Evolutionary conservation across 2,888 invertebrate genomes (phyloP), one percentile per base, ranked within the genome.

Genomic region (Hirudinaria manillensis): DNA sequence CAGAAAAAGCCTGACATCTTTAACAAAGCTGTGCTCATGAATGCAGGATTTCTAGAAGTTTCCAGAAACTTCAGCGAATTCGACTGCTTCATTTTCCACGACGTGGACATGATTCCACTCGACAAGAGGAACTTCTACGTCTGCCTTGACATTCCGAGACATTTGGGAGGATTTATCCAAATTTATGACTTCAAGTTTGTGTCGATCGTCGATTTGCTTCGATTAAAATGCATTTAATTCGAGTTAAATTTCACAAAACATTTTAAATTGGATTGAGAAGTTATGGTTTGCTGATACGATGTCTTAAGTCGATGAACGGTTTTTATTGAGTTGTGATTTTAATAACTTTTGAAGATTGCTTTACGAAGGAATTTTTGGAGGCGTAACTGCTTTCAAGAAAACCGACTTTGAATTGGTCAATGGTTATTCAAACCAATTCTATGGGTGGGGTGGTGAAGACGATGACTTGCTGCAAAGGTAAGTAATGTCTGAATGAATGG

Each of bases 81-180:
- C 70, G 76, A 76, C 61, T 77, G 77, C 36, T 74, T 61, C 72
- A 72, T 77, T 45, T 77, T 77, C 72, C 77, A 77, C 70, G 77
- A 77, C 55, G 77, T 77, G 0, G 77, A 77, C 68, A 70, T 76
- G 75, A 27, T 76, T 13, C 75, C 76, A 6, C 75, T 77, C n/a
- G 72, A 71, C n/a, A 67, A 65, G 4, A 38, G 34, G 19, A 75
- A 77, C 55, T 71, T 76, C 67, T 77, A 77, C 75, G 51, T 55
- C 36, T 77, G 77, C 36, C 45, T 61, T 16, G 68, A 72, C 36
- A 75, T 24, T n/a, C 76, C 76, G 7, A 55, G 76, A 32, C 77
- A 77, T 56, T 13, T 77, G 27, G 76, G 75, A 13, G 71, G 72
- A 45, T 67, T 70, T 68, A 29, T 75, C 21, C 53, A 70, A 61